phyloP scores from a whole-genome alignment of 2,797 vertebrate species.

The Anguilla megastoma region DNA sequence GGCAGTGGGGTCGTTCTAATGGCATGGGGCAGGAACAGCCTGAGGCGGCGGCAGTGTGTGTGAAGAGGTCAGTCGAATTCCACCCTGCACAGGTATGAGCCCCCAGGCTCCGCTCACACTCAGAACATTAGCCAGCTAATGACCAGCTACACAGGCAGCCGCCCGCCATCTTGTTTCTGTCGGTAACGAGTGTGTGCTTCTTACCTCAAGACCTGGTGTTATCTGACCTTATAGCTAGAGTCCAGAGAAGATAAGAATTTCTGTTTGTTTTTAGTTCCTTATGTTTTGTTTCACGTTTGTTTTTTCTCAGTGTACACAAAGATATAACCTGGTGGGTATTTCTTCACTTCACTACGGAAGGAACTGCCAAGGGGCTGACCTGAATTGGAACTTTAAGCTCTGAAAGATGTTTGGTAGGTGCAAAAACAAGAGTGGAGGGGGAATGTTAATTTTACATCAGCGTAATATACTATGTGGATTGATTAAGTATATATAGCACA shows the following conservation, averaged over 20 bases:
- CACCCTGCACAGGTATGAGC: constrained; percentile 71
- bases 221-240: constrained; percentile 47
- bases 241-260: constrained; percentile 67
- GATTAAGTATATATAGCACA: constrained; percentile 65
- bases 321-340: constrained; percentile 11
- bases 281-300: constrained; percentile 29
- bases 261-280: constrained; percentile 51
- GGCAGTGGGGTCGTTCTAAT: constrained; percentile 41
- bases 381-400: constrained; percentile 15
- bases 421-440: constrained; percentile 47
- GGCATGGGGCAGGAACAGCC: constrained; percentile 46
- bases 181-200: constrained; percentile 6
- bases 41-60: constrained; percentile 55
- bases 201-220: constrained; percentile 47
- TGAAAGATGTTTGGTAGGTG: constrained; percentile 8
- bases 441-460: constrained; percentile 56
- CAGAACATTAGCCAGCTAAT: constrained; percentile 26
- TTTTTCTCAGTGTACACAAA: constrained; percentile 28
- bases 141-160: constrained; percentile 33
- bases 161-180: constrained; percentile 58
- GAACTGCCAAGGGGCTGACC: constrained; percentile 29
- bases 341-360: constrained; percentile 19
- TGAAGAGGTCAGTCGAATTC: constrained; percentile 65
- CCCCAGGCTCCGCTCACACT: constrained; percentile 56
- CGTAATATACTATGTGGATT: constrained; percentile 73